Conservation (phyloP, 30 jellyfish, hydroid and myxozoan species). For the Pelagia noctiluca region DNA sequence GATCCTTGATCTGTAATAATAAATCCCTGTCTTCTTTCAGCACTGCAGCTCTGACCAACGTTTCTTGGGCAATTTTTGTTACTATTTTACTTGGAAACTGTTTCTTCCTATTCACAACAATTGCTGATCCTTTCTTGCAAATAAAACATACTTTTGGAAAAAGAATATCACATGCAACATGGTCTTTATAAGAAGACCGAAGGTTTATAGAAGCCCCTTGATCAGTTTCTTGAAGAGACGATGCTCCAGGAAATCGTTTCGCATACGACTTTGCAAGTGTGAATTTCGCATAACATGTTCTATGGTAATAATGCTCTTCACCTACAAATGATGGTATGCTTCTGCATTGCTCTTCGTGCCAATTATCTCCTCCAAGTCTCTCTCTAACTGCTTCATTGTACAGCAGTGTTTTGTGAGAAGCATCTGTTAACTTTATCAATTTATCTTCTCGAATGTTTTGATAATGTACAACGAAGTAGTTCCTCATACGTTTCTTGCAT, state of each 20-base stretch:
- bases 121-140: conserved; percentile 14
- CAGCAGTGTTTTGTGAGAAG: conserved; percentile 16
- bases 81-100: neutral
- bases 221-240: conserved; percentile 14
- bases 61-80: neutral
- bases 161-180: too few species aligned
- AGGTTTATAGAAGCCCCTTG: conserved; percentile 11
- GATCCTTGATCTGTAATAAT: conserved; percentile 9
- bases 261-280: too few species aligned
- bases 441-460: neutral
- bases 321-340: too few species aligned
- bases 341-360: conserved; percentile 23
- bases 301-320: too few species aligned
- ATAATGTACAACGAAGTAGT: neutral
- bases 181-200: neutral
- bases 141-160: too few species aligned
- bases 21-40: neutral
- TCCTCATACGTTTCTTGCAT: too few species aligned
- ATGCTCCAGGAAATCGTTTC: conserved; percentile 1
- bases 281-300: too few species aligned
- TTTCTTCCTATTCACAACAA: conserved; percentile 6
- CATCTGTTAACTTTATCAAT: conserved; percentile 4
- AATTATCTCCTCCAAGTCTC: too few species aligned
- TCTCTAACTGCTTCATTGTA: neutral
- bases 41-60: conserved; percentile 2